Conservation (phyloP, 2,113 vertebrate genomes). For the Naja naja region DNA sequence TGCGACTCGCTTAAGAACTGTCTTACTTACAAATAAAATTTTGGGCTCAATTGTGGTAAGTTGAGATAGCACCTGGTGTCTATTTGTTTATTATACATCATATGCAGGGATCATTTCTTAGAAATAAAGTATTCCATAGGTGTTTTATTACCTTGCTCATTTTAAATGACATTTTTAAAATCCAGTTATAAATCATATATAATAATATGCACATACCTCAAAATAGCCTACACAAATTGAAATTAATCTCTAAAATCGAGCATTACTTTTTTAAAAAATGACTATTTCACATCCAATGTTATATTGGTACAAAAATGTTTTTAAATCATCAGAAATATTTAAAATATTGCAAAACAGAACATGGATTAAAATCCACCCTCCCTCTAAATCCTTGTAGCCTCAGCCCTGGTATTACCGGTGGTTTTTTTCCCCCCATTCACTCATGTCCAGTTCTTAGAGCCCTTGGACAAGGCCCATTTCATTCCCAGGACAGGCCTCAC, state of each 20-base stretch:
- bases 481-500: not conserved
- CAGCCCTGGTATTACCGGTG: not conserved
- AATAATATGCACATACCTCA: not conserved
- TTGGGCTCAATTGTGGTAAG: not conserved
- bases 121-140: not conserved
- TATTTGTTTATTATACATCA: not conserved
- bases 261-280: not conserved
- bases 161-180: not conserved
- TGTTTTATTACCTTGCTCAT: not conserved
- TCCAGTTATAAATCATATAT: not conserved
- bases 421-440: too few species aligned
- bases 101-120: not conserved
- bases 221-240: not conserved
- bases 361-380: not conserved
- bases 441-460: not conserved
- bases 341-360: not conserved
- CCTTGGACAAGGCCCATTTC: not conserved
- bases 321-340: not conserved
- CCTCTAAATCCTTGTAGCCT: not conserved
- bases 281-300: not conserved
- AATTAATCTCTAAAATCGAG: not conserved
- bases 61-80: not conserved
- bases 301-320: not conserved
- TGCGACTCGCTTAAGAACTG: not conserved
- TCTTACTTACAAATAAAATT: not conserved